Percentiles rank a stretch among this genome's conserved stretches.
Conservation (phyloP, 1,140 invertebrate genomes). For the Drosophila triauraria region DNA sequence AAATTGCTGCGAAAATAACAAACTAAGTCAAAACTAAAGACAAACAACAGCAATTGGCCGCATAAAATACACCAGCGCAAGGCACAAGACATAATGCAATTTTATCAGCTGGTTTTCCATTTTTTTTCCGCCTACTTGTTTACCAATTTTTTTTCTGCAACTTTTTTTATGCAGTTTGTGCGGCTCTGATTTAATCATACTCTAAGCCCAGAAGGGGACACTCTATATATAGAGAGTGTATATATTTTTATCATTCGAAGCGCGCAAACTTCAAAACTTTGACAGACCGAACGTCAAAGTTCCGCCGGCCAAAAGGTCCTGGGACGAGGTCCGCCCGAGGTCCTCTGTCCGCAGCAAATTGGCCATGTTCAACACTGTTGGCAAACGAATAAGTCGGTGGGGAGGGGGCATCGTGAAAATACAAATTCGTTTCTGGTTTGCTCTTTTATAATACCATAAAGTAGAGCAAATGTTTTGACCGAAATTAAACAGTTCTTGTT, state of each 20-base stretch:
- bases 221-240: neutral
- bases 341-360: constrained; percentile 63
- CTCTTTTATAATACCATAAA: constrained; percentile 69
- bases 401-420: constrained; percentile 37
- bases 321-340: constrained; percentile 30
- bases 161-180: constrained; percentile 78
- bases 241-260: constrained; percentile 55
- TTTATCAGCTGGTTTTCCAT: constrained; percentile 30
- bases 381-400: neutral
- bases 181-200: constrained; percentile 72
- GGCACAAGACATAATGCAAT: constrained; percentile 67
- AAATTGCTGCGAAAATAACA: constrained; percentile 66
- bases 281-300: constrained; percentile 76
- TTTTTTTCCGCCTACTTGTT: constrained; percentile 16
- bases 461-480: constrained; percentile 65
- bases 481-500: constrained; percentile 67
- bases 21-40: constrained; percentile 64
- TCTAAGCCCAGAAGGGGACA: constrained; percentile 16
- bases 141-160: constrained; percentile 53
- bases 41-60: constrained; percentile 41
- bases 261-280: constrained; percentile 69
- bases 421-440: constrained; percentile 67
- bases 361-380: constrained; percentile 68
- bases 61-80: constrained; percentile 20
- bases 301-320: constrained; percentile 28